Evolutionary conservation across 2,113 vertebrate species (phyloP).

Genomic region (Tiliqua scincoides): DNA sequence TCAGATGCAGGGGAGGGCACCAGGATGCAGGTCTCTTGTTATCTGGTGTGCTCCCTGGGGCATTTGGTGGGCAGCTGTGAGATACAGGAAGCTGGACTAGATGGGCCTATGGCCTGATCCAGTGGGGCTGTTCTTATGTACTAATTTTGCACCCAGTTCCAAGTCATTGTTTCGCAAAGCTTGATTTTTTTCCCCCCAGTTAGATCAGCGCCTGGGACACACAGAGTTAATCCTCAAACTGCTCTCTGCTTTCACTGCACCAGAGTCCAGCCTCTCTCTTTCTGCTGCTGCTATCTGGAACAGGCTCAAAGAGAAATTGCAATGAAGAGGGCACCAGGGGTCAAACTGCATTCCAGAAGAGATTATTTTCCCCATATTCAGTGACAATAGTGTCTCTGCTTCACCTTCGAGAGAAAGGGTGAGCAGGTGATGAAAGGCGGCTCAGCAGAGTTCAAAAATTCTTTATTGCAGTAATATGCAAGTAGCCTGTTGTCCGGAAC

Average conservation of each 20-base stretch:
- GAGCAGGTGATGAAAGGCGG: not conserved
- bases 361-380: constrained; percentile 37
- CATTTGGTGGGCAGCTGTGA: not conserved
- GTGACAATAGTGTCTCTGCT: constrained; percentile 32
- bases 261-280: not conserved
- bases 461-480: not conserved
- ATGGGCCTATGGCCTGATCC: too few species aligned
- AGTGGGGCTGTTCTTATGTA: too few species aligned
- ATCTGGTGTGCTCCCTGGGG: too few species aligned
- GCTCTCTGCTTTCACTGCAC: not conserved
- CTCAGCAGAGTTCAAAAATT: not conserved
- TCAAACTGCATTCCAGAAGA: constrained; percentile 57
- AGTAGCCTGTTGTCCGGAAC: not conserved
- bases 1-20: too few species aligned
- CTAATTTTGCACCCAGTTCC: not conserved
- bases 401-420: not conserved
- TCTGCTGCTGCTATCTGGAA: not conserved
- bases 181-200: not conserved
- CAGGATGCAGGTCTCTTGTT: too few species aligned
- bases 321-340: constrained; percentile 41
- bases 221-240: not conserved
- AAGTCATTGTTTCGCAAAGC: not conserved
- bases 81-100: not conserved
- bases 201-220: not conserved
- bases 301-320: constrained; percentile 20